Evolutionary conservation across 2,113 vertebrate species (phyloP).

Genomic region (Onychorhynchus coronatus): DNA sequence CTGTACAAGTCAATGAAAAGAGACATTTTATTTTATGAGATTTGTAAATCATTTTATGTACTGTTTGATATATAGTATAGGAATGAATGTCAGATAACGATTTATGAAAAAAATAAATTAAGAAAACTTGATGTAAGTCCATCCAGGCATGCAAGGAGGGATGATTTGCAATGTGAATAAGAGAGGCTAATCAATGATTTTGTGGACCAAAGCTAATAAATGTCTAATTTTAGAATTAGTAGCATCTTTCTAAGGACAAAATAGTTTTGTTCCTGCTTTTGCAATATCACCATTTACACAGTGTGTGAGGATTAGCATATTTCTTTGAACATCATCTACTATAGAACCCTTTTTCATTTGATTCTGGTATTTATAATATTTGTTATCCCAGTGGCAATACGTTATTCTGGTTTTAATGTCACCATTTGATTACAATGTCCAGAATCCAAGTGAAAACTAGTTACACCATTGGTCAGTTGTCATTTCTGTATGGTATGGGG

Average conservation of each 20-base stretch:
- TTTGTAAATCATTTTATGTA: conserved; percentile 42
- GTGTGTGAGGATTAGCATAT: background rate
- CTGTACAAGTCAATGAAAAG: conserved; percentile 38
- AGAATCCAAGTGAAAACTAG: background rate
- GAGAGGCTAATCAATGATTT: background rate
- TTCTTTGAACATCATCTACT: background rate
- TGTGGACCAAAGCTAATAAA: background rate
- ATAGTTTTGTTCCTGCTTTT: background rate
- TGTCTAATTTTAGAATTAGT: conserved; percentile 41
- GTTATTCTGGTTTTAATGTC: background rate
- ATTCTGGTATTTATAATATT: background rate
- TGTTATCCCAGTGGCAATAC: background rate
- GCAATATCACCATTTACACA: background rate
- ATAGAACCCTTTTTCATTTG: background rate
- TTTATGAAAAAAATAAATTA: conserved; percentile 14
- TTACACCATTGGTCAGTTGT: background rate
- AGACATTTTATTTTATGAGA: conserved; percentile 38
- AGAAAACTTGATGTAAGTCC: background rate
- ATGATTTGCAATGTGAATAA: background rate
- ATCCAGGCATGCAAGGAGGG: background rate
- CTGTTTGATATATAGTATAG: background rate
- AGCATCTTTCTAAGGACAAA: background rate
- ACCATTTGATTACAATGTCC: background rate
- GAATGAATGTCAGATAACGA: conserved; percentile 34
- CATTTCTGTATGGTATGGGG: background rate